Percentiles rank a stretch among this genome's conserved stretches.
Evolutionary conservation across 2,113 vertebrate species (phyloP).

Genomic region (Oryctolagus cuniculus): DNA sequence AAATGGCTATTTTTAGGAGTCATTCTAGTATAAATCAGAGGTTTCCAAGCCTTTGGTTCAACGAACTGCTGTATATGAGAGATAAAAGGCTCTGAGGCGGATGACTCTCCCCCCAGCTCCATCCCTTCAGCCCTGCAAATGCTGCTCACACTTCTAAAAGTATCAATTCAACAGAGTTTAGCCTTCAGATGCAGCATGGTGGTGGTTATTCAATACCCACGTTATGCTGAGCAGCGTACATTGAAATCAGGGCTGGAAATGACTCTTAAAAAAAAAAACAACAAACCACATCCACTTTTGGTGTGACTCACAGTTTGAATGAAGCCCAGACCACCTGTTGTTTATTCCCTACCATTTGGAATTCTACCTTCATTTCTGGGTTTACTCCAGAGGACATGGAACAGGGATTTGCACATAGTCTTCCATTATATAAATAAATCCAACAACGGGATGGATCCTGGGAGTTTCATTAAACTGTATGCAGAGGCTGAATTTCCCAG

Average conservation of each 20-base stretch:
- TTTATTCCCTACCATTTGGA: constrained; percentile 70
- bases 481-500: constrained; percentile 42
- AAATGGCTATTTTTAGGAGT: constrained; percentile 52
- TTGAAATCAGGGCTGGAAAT: constrained; percentile 59
- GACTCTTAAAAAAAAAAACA: constrained; percentile 6
- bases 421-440: constrained; percentile 57
- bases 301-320: constrained; percentile 65
- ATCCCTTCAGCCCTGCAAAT: not conserved
- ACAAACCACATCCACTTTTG: not conserved
- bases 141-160: not conserved
- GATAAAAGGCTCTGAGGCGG: not conserved
- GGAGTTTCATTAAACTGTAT: not conserved
- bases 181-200: not conserved
- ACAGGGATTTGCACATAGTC: constrained; percentile 29
- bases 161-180: not conserved
- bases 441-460: not conserved
- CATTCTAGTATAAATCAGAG: constrained; percentile 40
- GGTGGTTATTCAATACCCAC: not conserved
- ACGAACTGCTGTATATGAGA: not conserved
- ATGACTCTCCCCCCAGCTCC: not conserved
- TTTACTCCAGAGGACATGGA: constrained; percentile 51
- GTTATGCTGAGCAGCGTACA: not conserved
- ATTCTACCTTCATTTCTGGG: constrained; percentile 63
- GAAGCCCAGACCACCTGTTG: constrained; percentile 70
- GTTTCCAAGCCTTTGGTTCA: not conserved